Base-by-base conservation (phyloP, 2,888 invertebrate species). In the Synanthedon vespiformis region DNA sequence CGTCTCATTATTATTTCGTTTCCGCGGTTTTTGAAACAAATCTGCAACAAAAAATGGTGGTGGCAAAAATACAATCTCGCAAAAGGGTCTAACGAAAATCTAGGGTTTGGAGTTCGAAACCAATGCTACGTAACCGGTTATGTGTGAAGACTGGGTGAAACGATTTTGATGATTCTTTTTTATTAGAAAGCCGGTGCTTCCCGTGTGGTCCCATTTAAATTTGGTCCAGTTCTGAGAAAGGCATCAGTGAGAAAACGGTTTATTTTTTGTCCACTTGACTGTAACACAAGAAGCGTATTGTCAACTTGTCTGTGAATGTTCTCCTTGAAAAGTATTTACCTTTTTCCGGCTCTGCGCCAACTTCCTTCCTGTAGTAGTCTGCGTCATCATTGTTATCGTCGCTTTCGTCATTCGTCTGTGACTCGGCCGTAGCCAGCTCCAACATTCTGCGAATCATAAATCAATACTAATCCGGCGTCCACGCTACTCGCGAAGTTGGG, bases 301-400 rank as follows among this genome's bases (percentile, higher is more conserved):
- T 14, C 4, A 18, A 41, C 34, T 2, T 34, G 34, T 10, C 11
- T 47, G 11, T 13, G 14, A 40, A 41, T 50, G 34, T 34, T 10
- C 10, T 10, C 2, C 8, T 34, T 34, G 8, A 10, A 34, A 6
- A 34, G 27, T 34, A 34, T 10, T 60, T 79, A 92, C 93, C 95
- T 88, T 92, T 89, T 59, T 96, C 96, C 0, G 96, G 97, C 67
- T 94, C 95, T 62, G 92, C 92, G 40, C 97, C 97, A 18, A 97
- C 95, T 88, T 96, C 97, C 61, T 94, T 88, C 59, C 92, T 89
- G 75, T 94, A 97, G 83, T 96, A 96, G 58, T 93, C 92, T 0
- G 90, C 91, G 79, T 96, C 95, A 53, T 94, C 94, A 0, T 88
- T 88, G 40, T 88, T 87, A 1, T 69, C 70, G 0, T 78, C 80